Base-by-base conservation (phyloP, 2,888 invertebrate species). In the Euzetes globulus region DNA sequence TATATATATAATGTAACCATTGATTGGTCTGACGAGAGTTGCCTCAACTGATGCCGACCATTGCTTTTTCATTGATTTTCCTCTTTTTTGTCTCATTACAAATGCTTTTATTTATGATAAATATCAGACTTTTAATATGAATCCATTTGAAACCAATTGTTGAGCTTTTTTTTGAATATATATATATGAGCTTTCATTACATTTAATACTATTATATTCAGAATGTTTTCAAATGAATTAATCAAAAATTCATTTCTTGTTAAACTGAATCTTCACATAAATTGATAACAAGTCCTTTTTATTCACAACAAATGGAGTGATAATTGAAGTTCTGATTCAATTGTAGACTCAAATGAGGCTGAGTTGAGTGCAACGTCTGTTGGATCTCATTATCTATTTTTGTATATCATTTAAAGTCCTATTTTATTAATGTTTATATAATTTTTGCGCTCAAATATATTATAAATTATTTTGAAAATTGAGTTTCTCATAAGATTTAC, bases 341-440 rank as follows among this genome's bases (percentile, higher is more conserved):
- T 52, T 19, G 7, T n/a, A 19, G 5, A n/a, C n/a, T n/a, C 1
- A 6, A 19, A n/a, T 15, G 22, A 17, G n/a, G 37, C n/a, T 37
- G 63, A 65, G 37, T 70, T 70, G 70, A 70, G 70, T 17, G 70
- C 70, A 70, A 25, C 70, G 15, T 4, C 5, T 25, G 47, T 41
- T 70, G 45, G 70, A 70, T 70, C 70, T 70, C 70, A 70, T 65
- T 65, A 65, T 70, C 17, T 70, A 70, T 70, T 70, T 70, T 70
- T 70, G 70, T 70, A 70, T 37, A 37, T 13, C 13, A 6, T 15
- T 15, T 19, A 70, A 70, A 70, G 19, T 70, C 25, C 25, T 70
- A 47, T 70, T 25, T 70, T 70, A 60, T 60, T 60, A 58, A 58
- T 58, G 17, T 19, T 58, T 27, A 37, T 22, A 37, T 37, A 37